Base-by-base conservation (phyloP, 2,888 invertebrate species). In the Pheosia tremula region DNA sequence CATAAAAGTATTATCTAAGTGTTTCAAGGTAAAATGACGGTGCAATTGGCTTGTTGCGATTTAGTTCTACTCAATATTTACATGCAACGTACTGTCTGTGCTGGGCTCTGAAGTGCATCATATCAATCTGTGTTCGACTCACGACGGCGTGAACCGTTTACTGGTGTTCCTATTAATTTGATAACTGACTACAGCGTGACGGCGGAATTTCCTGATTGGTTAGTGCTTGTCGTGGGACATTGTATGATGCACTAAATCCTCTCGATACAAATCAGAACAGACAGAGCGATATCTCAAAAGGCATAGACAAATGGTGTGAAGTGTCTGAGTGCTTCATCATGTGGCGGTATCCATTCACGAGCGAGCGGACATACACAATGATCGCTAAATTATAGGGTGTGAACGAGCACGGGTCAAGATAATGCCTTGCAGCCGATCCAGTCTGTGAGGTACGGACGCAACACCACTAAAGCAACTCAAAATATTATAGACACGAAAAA, bases 381-480 rank as follows among this genome's bases (percentile, higher is more conserved):
- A 92, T 88, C 84, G 85, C 91, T 92, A 92, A 87, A 81, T 78
- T 84, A 85, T 85, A 89, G 85, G 88, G 84, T 88, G 90, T 90
- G 89, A 91, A 88, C 91, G 92, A 92, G 93, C 93, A 91, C 88
- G 89, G 90, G 88, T 86, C 90, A 88, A 88, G 87, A 90, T 82
- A 86, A 91, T 89, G 92, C 90, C 84, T 92, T 91, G 91, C 90
- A 90, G 86, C 92, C 91, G 92, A 91, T 89, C 91, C 93, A 91
- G 92, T 92, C 92, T 88, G 92, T 92, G 90, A 90, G 90, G 88
- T 92, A 93, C 90, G 92, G 92, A 93, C 92, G 91, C 91, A 92
- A 93, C 91, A 93, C 89, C 91, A 93, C 93, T 93, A 93, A 93
- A 93, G 93, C 93, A 93, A 93, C 91, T 93, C 93, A 93, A 93